Base-by-base conservation (phyloP, 2,113 vertebrate species). In the Chascanopsetta lugubris region DNA sequence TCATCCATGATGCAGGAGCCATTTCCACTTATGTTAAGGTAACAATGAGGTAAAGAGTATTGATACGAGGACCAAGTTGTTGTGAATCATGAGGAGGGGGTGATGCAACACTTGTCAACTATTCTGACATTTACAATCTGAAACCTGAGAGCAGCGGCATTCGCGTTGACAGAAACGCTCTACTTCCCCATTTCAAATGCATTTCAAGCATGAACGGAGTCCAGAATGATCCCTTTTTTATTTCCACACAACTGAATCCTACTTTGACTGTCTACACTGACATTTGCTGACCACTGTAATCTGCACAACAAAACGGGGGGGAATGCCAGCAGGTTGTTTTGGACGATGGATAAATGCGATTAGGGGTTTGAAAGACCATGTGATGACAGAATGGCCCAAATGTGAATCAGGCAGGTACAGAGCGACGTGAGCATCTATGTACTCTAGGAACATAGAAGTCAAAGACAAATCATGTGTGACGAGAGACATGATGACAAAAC, bases 391-490 rank as follows among this genome's bases (percentile, higher is more conserved):
- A 68, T 63, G 63, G 38, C 69, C 56, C 55, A 29, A 57, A n/a
- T 65, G 63, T 56, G 61, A 62, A 63, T 70, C 17, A 61, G 50
- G 53, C 29, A 58, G 53, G 65, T 53, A 66, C 18, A 61, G 30
- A 55, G 59, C 65, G 56, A 18, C 10, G 27, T 68, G 66, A 81
- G 13, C 79, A 72, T 87, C 80, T 80, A 85, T 79, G 76, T 70
- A 36, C 25, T 68, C 20, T 10, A 29, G 45, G 69, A 53, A 76
- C 66, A 84, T 77, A 87, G 80, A 82, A 47, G 70, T 68, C 26
- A 48, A 34, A 50, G 20, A 74, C n/a, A 65, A 69, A 69, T 29
- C 12, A 54, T 5, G 18, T 45, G 25, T 40, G 43, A 43, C 24
- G 22, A 62, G 8, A 60, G 46, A 72, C 30, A 68, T 25, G 48